Evolutionary conservation across 2,113 vertebrate species (phyloP), one percentile per base, ranked within the genome.

Genomic region (Lasiurus borealis): DNA sequence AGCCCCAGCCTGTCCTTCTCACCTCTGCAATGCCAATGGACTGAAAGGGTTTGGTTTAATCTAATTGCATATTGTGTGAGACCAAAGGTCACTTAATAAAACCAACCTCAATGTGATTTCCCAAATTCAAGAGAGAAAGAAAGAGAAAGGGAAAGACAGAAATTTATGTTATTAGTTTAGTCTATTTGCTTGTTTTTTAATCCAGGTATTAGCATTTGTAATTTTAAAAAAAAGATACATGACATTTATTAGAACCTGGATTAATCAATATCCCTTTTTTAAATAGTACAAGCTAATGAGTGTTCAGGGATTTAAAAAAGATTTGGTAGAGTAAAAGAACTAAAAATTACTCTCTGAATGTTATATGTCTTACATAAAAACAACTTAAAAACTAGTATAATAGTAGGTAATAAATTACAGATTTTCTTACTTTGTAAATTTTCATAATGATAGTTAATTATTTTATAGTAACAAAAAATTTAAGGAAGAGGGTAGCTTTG

Each of bases 251-350:
- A 96, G 90, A 96, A 85, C 93, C 91, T 68, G 27, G 76, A 86
- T 97, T 97, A 97, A 98, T 98, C 97, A 97, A 95, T 96, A 97
- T 97, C 36, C 29, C 12, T 77, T 95, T 97, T 71, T 78, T 95
- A 93, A 98, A 95, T 97, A 92, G 95, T 73, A 76, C 76, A 93
- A 92, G 91, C 48, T 82, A 96, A 88, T 87, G 91, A 97, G 31
- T 92, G 92, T 88, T 97, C 80, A 0, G 0, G 68, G 87, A 72
- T 96, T 97, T 94, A 77, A 92, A 96, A 69, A 21, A 19, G 71
- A 97, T 96, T 96, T 96, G 21, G 54, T 73, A 69, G 85, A 95
- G 91, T 86, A 84, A 95, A 95, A 91, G 2, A 86, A 89, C 18
- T 72, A 52, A 77, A 88, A 97, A 97, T 97, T 93, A 96, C 66